Evolutionary conservation across 2,888 invertebrate genomes (phyloP).

Genomic region (Amphipyra tragopoginis): DNA sequence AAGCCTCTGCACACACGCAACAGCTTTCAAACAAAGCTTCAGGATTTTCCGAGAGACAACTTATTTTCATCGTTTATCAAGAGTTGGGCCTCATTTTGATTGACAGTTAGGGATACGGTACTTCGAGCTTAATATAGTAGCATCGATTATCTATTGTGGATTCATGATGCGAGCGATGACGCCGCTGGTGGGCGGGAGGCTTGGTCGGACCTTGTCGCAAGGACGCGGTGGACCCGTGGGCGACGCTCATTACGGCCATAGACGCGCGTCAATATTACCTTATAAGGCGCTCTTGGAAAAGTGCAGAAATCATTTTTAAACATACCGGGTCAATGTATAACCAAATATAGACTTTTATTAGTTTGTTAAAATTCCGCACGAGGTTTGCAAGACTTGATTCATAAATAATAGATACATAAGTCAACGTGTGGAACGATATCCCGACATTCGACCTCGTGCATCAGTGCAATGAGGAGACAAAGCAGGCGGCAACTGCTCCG

Average conservation of each 20-base stretch:
- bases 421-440: constrained; percentile 33
- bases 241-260: constrained; percentile 67
- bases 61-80: constrained; percentile 8
- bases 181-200: constrained; percentile 78
- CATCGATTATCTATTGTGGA: constrained; percentile 42
- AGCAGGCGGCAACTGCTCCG: constrained; percentile 75
- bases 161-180: constrained; percentile 55
- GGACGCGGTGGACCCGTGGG: constrained; percentile 81
- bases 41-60: constrained; percentile 11
- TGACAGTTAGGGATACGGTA: constrained; percentile 27
- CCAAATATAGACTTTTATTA: constrained; percentile 54
- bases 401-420: constrained; percentile 31
- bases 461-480: constrained; percentile 73
- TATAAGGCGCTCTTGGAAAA: constrained; percentile 70
- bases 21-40: constrained; percentile 35
- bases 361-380: constrained; percentile 35
- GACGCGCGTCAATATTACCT: constrained; percentile 75
- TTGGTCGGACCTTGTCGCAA: constrained; percentile 85
- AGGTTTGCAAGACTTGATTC: constrained; percentile 24
- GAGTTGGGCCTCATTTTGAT: constrained; percentile 7
- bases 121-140: constrained; percentile 41
- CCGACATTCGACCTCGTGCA: constrained; percentile 60
- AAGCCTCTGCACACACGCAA: constrained; percentile 37
- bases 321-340: constrained; percentile 42
- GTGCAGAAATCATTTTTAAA: constrained; percentile 53